A percentile compares a stretch with the other conserved stretches of the same genome.
phyloP scores from a whole-genome alignment of 1,140 invertebrate genomes.

The Uloborus diversus region DNA sequence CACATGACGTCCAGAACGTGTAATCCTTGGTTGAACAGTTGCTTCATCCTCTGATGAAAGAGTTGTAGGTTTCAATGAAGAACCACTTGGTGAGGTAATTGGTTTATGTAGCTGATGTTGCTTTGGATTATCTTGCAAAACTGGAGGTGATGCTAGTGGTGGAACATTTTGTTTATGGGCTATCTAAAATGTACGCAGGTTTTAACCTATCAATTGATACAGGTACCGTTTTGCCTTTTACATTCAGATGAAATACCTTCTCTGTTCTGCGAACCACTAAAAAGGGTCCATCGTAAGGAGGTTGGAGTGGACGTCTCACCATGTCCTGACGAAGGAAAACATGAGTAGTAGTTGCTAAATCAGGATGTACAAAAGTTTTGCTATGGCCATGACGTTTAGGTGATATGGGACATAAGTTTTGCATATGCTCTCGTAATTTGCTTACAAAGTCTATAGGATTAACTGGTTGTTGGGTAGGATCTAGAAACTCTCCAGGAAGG shows the following conservation, averaged over 20 bases:
- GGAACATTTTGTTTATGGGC: not conserved
- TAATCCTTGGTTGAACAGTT: no score
- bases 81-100: not conserved
- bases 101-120: not conserved
- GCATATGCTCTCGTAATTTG: not conserved
- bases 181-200: not conserved
- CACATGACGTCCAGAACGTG: no score
- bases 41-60: no score
- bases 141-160: not conserved
- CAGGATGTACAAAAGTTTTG: not conserved
- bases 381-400: not conserved
- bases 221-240: not conserved
- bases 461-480: not conserved
- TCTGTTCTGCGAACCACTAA: not conserved
- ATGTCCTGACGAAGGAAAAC: slow-evolving; percentile 3
- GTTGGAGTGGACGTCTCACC: not conserved
- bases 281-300: slow-evolving; percentile 1
- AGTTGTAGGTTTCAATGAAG: no score
- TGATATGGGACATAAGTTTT: not conserved
- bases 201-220: slow-evolving; percentile 11
- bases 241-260: not conserved
- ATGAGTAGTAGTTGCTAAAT: not conserved
- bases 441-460: not conserved
- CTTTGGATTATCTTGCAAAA: not conserved
- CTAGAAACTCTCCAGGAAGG: slow-evolving; percentile 57